phyloP scores from a whole-genome alignment of 1,140 invertebrate genomes.

The Eubasilissa regina region DNA sequence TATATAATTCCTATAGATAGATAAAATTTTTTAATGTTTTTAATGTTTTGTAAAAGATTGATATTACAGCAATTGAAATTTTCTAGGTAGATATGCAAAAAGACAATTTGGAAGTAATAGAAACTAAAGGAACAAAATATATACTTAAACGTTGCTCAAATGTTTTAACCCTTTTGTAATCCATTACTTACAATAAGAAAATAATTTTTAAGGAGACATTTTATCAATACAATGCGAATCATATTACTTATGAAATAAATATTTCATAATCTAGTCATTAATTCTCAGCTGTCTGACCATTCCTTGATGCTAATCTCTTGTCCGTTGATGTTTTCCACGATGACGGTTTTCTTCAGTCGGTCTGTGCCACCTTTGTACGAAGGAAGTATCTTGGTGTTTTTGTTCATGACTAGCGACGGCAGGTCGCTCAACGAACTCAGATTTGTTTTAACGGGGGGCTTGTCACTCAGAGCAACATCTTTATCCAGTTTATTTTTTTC shows the following conservation, averaged over 20 bases:
- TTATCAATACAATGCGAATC: not conserved
- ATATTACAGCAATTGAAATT: no score
- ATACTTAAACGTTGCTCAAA: no score
- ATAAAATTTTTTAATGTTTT: no score
- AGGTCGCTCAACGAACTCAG: conserved; percentile 29
- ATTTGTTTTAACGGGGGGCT: not conserved
- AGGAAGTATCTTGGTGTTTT: conserved; percentile 37
- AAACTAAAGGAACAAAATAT: no score
- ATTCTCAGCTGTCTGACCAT: conserved; percentile 37
- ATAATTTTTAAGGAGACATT: no score
- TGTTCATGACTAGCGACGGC: conserved; percentile 21
- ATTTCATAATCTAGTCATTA: not conserved
- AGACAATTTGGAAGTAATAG: no score
- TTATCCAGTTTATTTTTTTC: conserved; percentile 15
- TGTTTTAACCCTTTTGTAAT: no score
- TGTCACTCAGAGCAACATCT: not conserved
- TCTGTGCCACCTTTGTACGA: conserved; percentile 13
- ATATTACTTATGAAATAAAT: no score
- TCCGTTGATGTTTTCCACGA: conserved; percentile 21
- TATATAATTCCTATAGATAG: no score
- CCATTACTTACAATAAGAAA: no score
- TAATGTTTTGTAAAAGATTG: no score
- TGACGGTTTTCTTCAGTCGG: not conserved
- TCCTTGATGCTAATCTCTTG: not conserved
- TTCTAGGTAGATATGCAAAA: no score